Evolutionary conservation across 2,797 vertebrate species (phyloP).

Genomic region (Sternarchorhynchus goeldii): DNA sequence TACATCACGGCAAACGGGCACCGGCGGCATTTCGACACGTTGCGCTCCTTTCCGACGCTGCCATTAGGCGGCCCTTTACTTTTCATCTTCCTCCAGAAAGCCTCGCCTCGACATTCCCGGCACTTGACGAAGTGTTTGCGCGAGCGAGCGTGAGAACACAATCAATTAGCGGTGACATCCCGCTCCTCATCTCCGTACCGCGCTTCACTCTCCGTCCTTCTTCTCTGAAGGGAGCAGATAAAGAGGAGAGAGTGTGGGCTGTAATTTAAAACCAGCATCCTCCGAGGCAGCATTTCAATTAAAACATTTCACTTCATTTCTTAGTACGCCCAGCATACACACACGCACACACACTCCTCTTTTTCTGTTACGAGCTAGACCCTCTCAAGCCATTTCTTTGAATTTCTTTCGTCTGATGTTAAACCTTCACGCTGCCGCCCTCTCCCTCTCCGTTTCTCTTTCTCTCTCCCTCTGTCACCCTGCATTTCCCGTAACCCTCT

Average conservation of each 20-base stretch:
- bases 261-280: slow-evolving; percentile 8
- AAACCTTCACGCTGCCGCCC: slow-evolving; percentile 69
- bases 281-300: slow-evolving; percentile 33
- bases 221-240: slow-evolving; percentile 9
- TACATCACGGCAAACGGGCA: no score
- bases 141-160: slow-evolving; percentile 2
- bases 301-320: slow-evolving; percentile 7
- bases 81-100: no score
- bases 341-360: no score
- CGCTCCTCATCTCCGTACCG: neutral
- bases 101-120: no score
- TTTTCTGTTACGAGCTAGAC: no score
- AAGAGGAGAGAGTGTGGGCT: slow-evolving; percentile 11
- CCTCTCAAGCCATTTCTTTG: slow-evolving; percentile 9
- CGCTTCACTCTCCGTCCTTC: neutral
- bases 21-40: no score
- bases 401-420: slow-evolving; percentile 64
- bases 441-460: neutral
- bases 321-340: no score
- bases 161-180: slow-evolving; percentile 18
- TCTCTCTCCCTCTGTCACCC: neutral
- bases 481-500: neutral
- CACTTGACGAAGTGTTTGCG: slow-evolving; percentile 7
- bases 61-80: no score
- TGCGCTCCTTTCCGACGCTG: no score